These are phyloP conservation scores for Acromyrmex heyeri DNA, from an alignment of 1,140 invertebrate species.

Conservation along the genomic window DNA sequence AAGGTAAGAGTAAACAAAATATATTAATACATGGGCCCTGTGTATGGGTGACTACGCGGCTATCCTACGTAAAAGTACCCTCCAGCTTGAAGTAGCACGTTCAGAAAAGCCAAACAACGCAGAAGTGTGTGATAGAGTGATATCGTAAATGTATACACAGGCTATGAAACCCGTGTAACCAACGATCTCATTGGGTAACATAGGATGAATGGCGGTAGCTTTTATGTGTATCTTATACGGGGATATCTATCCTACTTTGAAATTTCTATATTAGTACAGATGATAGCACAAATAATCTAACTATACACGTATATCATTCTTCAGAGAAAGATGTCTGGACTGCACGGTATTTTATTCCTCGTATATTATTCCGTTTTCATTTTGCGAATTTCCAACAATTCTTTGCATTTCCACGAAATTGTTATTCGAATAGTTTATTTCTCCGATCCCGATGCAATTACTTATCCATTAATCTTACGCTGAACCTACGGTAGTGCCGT, in stretches of 20 bases:
- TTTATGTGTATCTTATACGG: conserved; percentile 58
- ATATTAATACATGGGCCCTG: conserved; percentile 32
- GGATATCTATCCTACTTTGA: conserved; percentile 37
- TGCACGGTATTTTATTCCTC: neutral
- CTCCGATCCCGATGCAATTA: conserved; percentile 7
- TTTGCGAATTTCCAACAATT: conserved; percentile 35
- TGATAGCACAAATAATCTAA: conserved; percentile 24
- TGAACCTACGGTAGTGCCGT: neutral
- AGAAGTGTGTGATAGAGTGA: conserved; percentile 44
- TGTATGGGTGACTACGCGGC: neutral
- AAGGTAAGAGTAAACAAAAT: conserved; percentile 39
- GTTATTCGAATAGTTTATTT: neutral
- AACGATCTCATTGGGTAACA: conserved; percentile 70
- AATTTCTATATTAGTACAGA: conserved; percentile 31
- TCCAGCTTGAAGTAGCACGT: conserved; percentile 64
- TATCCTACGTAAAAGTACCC: conserved; percentile 60
- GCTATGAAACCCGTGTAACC: conserved; percentile 66
- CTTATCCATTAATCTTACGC: conserved; percentile 46
- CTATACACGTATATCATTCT: neutral
- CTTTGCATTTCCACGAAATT: conserved; percentile 9
- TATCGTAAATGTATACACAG: conserved; percentile 71
- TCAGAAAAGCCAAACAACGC: conserved; percentile 52
- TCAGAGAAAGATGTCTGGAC: neutral
- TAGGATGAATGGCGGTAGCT: conserved; percentile 55
- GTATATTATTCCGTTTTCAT: neutral